phyloP scores from a whole-genome alignment of 2,113 vertebrate species.

The Neopipo cinnamomea region DNA sequence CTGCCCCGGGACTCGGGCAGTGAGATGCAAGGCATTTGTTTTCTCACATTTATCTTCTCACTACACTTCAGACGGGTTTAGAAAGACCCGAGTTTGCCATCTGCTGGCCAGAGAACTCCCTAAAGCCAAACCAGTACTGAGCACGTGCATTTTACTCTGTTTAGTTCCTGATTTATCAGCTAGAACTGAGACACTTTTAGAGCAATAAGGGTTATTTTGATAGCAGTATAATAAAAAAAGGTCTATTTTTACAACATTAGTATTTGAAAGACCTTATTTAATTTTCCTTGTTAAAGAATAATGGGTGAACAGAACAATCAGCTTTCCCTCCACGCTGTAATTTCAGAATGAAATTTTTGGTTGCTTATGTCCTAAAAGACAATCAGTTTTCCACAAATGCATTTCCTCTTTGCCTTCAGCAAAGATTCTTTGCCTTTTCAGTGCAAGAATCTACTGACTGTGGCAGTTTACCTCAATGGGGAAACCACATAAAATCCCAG shows the following conservation, averaged over 20 bases:
- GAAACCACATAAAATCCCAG: not conserved
- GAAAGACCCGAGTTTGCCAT: not conserved
- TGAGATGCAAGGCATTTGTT: not conserved
- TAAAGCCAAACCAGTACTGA: fast-evolving
- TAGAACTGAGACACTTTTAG: not conserved
- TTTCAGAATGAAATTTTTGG: not conserved
- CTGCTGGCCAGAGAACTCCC: not conserved
- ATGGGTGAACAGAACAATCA: not conserved
- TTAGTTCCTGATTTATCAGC: not conserved
- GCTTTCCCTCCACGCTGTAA: not conserved
- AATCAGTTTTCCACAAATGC: not conserved
- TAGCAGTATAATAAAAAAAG: not conserved
- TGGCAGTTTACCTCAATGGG: not conserved
- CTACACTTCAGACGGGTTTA: fast-evolving
- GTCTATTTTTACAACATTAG: not conserved
- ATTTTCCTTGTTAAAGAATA: not conserved
- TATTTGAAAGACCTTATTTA: not conserved
- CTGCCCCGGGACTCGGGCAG: not conserved
- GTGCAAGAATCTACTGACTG: not conserved
- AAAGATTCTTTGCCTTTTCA: not conserved
- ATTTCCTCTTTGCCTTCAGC: not conserved
- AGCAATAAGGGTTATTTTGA: not conserved
- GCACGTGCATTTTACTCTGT: not conserved
- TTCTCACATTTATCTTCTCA: not conserved
- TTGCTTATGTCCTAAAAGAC: not conserved